Base-by-base conservation (phyloP, 2,113 vertebrate species). In the Macrotus californicus region DNA sequence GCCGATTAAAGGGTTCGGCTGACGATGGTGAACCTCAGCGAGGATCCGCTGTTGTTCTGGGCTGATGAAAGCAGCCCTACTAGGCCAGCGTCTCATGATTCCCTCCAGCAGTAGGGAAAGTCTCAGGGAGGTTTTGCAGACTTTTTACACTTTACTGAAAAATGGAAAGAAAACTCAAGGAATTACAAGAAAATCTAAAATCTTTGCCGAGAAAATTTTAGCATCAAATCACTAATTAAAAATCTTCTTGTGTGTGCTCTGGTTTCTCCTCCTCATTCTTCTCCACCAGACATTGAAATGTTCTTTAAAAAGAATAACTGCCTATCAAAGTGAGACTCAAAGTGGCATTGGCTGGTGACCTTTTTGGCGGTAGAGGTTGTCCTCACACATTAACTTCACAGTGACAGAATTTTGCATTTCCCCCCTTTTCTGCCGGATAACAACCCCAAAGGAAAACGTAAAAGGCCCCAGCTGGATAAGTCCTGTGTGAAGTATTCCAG, bases 371-470 rank as follows among this genome's bases (percentile, higher is more conserved):
- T 13, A 24, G 39, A 76, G 13, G 15, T n/a, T 52, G 8, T 93
- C 83, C 83, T 95, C 54, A 92, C 76, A 93, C 69, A 94, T 91
- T 83, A 94, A 85, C 80, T 91, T 91, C 43, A 18, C 89, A 93
- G 18, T 95, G 77, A 94, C 64, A 91, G 54, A 93, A 76, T 69
- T 88, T 93, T 96, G 54, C 64, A 39, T 87, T 83, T 39, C 0
- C 76, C 43, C 6, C 3, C 89, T 86, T 96, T 90, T 48, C 61
- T 93, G 77, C 85, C 79, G 91, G 94, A 86, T 91, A 97, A 93
- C 10, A 59, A 36, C 43, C 70, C 79, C 83, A 96, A 93, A 96
- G 93, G 79, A 95, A 96, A 96, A 84, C 93, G 88, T 89, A 97
- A 80, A 43, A 64, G 48, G 87, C 92, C 80, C 56, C 79, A 93